Percentiles rank a stretch among this genome's conserved stretches.
Evolutionary conservation across 2,113 vertebrate genomes (phyloP).

Genomic region (Zootoca vivipara): DNA sequence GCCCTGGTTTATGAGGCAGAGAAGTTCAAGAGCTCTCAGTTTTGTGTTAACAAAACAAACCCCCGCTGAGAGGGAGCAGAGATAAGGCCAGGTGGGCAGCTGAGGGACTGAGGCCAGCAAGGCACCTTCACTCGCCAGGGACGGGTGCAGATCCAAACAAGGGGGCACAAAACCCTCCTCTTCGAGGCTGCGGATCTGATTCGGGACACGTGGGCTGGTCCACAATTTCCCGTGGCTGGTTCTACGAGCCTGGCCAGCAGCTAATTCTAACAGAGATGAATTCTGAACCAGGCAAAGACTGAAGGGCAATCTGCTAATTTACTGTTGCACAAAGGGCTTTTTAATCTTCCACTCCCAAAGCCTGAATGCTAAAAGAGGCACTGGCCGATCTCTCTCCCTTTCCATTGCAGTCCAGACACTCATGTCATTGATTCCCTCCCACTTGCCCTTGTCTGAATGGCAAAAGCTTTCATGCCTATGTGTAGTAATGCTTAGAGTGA

Average conservation of each 20-base stretch:
- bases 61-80: background rate
- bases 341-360: background rate
- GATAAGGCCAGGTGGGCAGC: background rate
- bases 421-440: background rate
- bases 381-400: background rate
- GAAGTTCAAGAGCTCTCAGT: slow-evolving; percentile 3
- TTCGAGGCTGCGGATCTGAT: background rate
- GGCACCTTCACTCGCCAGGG: background rate
- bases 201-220: background rate
- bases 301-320: background rate
- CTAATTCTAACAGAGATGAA: background rate
- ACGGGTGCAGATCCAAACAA: background rate
- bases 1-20: slow-evolving; percentile 13
- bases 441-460: background rate
- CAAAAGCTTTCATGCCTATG: background rate
- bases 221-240: background rate
- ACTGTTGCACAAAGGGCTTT: background rate
- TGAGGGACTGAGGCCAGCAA: background rate
- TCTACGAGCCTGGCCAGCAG: background rate
- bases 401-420: background rate
- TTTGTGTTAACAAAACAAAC: slow-evolving; percentile 14
- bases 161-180: background rate
- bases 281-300: background rate
- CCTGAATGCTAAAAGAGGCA: background rate
- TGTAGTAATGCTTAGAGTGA: background rate